Evolutionary conservation across 2,888 invertebrate genomes (phyloP), one percentile per base, ranked within the genome.

Genomic region (Hybos culiciformis): DNA sequence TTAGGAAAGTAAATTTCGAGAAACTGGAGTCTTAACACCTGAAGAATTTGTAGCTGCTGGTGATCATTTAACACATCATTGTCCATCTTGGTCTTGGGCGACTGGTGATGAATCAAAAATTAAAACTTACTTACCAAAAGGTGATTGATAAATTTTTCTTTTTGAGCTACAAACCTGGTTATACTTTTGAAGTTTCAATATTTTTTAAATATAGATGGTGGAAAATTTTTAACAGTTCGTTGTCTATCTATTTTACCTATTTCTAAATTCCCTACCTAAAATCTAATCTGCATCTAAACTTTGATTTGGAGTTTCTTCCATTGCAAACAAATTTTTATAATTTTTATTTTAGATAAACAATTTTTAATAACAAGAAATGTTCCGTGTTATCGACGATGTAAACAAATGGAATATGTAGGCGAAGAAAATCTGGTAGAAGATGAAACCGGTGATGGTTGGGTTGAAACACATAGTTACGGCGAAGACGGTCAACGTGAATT

Each of bases 11-110:
- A 94, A 92, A 67, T 97, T 96, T 65, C 81, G 85, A 54, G 96
- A 97, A 67, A 97, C 94, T 12, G 97, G 97, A 24, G 94, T 97
- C 3, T 64, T 98, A 21, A 98, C 96, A n/a, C 97, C 97, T 2
- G 96, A 96, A 63, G 98, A 97, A 71, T 99, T 97, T 74, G 90
- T 98, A 4, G 91, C 86, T 4, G 97, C 98, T 17, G 98, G 98
- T 2, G 97, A 98, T 60, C 97, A 98, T 67, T 69, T 99, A 43
- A 96, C 97, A 0, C 96, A 98, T 67, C 96, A 97, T 61, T 99
- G 97, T 61, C 97, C 98, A 1, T 97, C 98, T 1, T 99, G 98
- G 98, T 90, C 93, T 60, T 99, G 98, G 98, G 83, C 88, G 1
- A 55, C 61, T 1, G 96, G 94, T 0, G 96, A 97, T 62, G 86